Base-by-base conservation (phyloP, 2,113 vertebrate species). In the Falco punctatus region DNA sequence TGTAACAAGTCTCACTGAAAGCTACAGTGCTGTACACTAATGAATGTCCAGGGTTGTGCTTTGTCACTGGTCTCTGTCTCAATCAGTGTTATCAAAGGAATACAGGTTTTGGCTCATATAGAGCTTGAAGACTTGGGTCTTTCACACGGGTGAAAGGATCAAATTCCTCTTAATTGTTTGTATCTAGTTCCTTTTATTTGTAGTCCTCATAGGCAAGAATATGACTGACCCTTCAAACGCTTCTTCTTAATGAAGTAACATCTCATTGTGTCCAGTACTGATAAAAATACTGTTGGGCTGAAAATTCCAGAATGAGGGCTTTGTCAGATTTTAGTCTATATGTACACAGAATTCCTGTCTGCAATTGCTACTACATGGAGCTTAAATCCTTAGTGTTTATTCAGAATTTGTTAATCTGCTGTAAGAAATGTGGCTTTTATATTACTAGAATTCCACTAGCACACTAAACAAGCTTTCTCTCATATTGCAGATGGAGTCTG, bases 401-500 rank as follows among this genome's bases (percentile, higher is more conserved):
- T 71, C 40, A 55, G 69, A 61, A 61, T 66, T 65, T 44, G 7
- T 62, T 32, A 21, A n/a, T 88, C 48, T 42, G 18, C 23, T 58
- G 3, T 72, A 38, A 69, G 64, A 70, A 84, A 33, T 30, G 5
- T 26, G 30, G 23, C 28, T 71, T 70, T 77, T 67, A 0, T 73
- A 2, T 78, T 46, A 10, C 40, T 80, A 15, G 48, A 52, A 40
- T 54, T 89, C 57, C 30, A 61, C 23, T 21, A 94, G 19, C 24
- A 87, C 65, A 90, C 91, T 96, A 94, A 97, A 79, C 20, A 80
- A 70, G 20, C 59, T 80, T 94, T 96, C 17, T 96, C 72, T 97
- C 55, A 28, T 90, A n/a, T 97, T 98, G 88, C 98, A 99, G 99
- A 99, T 99, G 99, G 99, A 99, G 98, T 99, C 99, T n/a, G 99